phyloP scores from a whole-genome alignment of 2,113 vertebrate genomes.

The Microtus ochrogaster region DNA sequence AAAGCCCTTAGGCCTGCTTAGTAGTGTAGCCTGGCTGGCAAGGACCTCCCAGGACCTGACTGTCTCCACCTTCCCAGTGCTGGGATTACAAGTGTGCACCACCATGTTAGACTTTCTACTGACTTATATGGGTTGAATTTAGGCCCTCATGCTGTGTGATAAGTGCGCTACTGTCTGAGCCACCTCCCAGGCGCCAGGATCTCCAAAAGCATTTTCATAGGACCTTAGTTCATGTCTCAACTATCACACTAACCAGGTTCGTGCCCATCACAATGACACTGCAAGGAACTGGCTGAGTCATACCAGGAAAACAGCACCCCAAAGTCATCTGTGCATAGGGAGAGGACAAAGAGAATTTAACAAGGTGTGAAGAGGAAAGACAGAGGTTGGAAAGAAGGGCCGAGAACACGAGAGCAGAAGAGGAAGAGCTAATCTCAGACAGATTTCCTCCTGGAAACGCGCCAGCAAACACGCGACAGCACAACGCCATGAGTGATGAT shows the following conservation, averaged over 20 bases:
- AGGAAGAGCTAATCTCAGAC: constrained; percentile 33
- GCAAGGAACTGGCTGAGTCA: constrained; percentile 14
- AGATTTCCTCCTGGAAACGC: constrained; percentile 25
- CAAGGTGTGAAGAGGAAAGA: background rate
- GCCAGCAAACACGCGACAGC: background rate
- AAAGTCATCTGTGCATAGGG: background rate
- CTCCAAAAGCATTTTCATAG: background rate
- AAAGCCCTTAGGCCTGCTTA: background rate
- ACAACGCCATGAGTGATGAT: background rate
- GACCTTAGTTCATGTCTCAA: background rate
- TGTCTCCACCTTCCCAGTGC: background rate
- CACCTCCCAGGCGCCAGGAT: background rate
- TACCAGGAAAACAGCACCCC: background rate
- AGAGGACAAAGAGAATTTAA: background rate
- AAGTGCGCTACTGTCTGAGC: background rate
- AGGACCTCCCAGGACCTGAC: background rate
- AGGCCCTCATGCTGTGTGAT: background rate
- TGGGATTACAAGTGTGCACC: background rate
- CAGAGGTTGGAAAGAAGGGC: background rate
- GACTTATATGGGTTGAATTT: too few species aligned
- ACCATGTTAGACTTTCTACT: background rate
- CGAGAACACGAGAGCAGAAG: background rate
- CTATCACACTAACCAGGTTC: background rate
- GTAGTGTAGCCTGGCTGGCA: background rate
- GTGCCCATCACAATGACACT: background rate